These are phyloP conservation scores for Pangasius djambal DNA, from an alignment of 2,797 vertebrate species.

Conservation along the genomic window DNA sequence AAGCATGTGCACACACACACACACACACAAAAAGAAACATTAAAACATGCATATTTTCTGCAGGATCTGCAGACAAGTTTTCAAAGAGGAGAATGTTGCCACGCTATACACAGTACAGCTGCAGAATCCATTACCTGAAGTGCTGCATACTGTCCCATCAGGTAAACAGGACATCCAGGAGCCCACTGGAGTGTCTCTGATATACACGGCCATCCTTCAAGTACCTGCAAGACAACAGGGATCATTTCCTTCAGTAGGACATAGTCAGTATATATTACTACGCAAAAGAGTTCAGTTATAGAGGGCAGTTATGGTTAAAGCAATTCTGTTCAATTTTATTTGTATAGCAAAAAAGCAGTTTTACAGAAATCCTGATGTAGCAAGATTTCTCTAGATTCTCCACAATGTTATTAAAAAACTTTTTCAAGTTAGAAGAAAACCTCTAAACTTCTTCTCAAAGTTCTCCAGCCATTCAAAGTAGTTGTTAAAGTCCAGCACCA, in stretches of 20 bases:
- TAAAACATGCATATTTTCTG: background rate
- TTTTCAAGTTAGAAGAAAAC: background rate
- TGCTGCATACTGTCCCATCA: constrained; percentile 80
- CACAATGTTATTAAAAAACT: background rate
- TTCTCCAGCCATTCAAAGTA: background rate
- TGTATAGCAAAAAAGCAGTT: background rate
- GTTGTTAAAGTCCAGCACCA: background rate
- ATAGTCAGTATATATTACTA: background rate
- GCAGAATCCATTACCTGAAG: constrained; percentile 68
- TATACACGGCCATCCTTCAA: constrained; percentile 79
- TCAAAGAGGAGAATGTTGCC: background rate
- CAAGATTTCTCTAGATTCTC: background rate
- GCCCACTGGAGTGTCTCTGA: constrained; percentile 74
- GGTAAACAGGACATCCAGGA: constrained; percentile 74
- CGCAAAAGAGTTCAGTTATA: background rate
- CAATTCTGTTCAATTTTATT: background rate
- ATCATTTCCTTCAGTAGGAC: background rate
- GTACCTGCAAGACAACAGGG: constrained; percentile 62
- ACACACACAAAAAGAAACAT: background rate
- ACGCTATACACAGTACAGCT: background rate
- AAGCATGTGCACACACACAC: background rate
- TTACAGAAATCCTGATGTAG: background rate
- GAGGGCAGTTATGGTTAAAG: background rate
- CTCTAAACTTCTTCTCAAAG: background rate
- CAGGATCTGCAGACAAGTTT: background rate